phyloP scores from a whole-genome alignment of 2,113 vertebrate species.

The Jacana jacana region DNA sequence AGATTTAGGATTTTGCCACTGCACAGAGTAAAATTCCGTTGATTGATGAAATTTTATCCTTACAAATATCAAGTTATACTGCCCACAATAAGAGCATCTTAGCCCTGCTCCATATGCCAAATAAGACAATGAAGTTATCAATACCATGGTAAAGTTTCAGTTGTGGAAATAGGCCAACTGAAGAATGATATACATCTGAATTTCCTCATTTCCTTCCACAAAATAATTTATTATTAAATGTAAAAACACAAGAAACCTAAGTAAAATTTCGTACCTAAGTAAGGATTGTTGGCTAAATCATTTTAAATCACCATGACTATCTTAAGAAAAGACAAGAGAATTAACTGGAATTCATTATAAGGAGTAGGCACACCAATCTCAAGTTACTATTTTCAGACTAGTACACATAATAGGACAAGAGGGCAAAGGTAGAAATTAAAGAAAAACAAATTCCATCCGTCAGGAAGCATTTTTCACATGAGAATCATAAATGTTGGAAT shows the following conservation, averaged over 20 bases:
- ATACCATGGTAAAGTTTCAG: neutral
- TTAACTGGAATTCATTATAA: conserved; percentile 26
- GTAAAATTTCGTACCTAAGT: conserved; percentile 5
- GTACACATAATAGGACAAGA: conserved; percentile 51
- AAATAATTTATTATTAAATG: neutral
- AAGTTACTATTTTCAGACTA: conserved; percentile 44
- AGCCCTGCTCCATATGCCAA: neutral
- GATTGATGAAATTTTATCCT: neutral
- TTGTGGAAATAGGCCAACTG: neutral
- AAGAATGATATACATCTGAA: neutral
- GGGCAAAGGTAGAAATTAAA: conserved; percentile 68
- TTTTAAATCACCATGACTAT: neutral
- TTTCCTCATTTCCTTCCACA: neutral
- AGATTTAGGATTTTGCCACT: neutral
- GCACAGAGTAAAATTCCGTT: neutral
- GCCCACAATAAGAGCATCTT: neutral
- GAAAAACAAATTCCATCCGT: conserved; percentile 54
- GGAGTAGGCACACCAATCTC: conserved; percentile 22
- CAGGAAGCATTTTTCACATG: conserved; percentile 65
- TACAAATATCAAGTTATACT: neutral
- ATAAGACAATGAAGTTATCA: neutral
- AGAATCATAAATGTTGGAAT: conserved; percentile 58
- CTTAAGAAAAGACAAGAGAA: neutral
- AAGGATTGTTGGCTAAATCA: neutral
- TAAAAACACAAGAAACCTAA: neutral